Evolutionary conservation across 2,888 invertebrate species (phyloP).

Genomic region (Phortica okadai): DNA sequence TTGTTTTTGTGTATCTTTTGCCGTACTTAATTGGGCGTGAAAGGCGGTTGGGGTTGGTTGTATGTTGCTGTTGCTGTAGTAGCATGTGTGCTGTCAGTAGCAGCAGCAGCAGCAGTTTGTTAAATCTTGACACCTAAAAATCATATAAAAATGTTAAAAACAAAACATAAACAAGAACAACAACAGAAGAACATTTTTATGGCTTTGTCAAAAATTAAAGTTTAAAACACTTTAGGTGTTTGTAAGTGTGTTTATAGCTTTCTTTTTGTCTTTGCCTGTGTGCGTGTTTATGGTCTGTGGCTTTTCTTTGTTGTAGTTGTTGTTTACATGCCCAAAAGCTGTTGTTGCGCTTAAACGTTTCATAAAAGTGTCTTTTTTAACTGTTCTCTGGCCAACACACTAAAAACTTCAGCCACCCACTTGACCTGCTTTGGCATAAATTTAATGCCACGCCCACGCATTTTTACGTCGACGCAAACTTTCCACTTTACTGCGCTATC

Average conservation of each 20-base stretch:
- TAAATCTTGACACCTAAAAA: constrained; percentile 30
- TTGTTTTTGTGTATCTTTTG: neutral
- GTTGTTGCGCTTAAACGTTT: neutral
- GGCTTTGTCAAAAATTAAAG: constrained; percentile 15
- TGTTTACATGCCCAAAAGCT: neutral
- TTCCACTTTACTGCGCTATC: neutral
- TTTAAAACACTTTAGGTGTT: constrained; percentile 32
- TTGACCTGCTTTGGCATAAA: neutral
- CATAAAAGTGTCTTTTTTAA: neutral
- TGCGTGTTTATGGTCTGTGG: constrained; percentile 1
- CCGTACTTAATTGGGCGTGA: constrained; percentile 23
- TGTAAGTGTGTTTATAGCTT: constrained; percentile 20
- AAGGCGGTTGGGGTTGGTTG: neutral
- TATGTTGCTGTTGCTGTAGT: neutral
- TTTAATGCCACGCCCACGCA: neutral
- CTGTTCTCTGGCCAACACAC: neutral
- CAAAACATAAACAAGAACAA: neutral
- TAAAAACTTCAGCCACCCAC: neutral
- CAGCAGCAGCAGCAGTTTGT: constrained; percentile 7
- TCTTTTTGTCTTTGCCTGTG: neutral
- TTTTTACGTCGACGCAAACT: neutral
- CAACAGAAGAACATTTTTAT: constrained; percentile 10
- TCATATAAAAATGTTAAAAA: constrained; percentile 21
- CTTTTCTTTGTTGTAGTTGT: neutral
- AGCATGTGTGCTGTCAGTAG: constrained; percentile 1